Base-by-base conservation (phyloP, 30 jellyfish, hydroid and myxozoan species). In the Pelagia noctiluca region DNA sequence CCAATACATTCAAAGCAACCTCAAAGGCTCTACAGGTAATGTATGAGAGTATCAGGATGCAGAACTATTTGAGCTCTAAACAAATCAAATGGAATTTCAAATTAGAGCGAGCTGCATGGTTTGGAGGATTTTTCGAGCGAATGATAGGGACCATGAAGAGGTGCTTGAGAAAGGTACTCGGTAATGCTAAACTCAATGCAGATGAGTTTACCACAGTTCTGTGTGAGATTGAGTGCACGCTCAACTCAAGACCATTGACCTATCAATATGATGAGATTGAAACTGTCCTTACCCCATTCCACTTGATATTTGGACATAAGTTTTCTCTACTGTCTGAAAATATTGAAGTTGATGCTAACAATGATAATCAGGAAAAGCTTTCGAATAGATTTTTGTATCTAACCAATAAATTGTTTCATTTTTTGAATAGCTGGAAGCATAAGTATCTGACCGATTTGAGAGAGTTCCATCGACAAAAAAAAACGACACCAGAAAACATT, bases 341-440 rank as follows among this genome's bases (percentile, higher is more conserved):
- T n/a, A n/a, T n/a, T n/a, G 57, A 42, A 5, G 8, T 16, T 42
- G 57, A 5, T 5, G 16, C 12, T 42, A 16, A 42, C 16, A 16
- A 42, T 42, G 57, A 42, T 42, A 64, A 22, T 22, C 22, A 30
- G 7, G 32, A 68, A 18, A 49, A 22, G 18, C 65, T 63, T 68
- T 68, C 69, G 2, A 68, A 68, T 16, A 29, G 68, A 16, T 68
- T 68, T 64, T 68, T 29, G 49, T 63, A 68, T 22, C 81, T 68
- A 2, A 68, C 81, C 16, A 10, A 49, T 30, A 7, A 23, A 34
- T 68, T 68, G 33, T 30, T 32, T 68, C 81, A 68, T 11, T 68
- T 68, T 36, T 68, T 63, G 81, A 68, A 68, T 35, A 68, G 66
- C 13, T 68, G 81, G 81, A 68, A 64, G 33, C 63, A 49, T 19